These are phyloP conservation scores for Semotilus atromaculatus DNA, from an alignment of 2,797 vertebrate genomes.

Conservation along the genomic window DNA sequence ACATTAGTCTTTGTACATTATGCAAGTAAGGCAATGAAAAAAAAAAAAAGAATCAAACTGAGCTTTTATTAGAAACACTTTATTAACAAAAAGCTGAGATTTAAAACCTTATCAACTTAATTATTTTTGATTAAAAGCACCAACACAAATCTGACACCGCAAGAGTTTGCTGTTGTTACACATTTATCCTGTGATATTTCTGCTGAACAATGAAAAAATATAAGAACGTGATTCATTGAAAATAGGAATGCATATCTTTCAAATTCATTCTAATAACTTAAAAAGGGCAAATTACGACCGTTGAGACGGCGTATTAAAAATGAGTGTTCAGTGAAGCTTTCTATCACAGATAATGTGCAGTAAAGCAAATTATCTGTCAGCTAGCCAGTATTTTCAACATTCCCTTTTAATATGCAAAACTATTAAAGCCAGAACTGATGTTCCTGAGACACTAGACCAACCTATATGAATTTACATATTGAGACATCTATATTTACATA, in stretches of 20 bases:
- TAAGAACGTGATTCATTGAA: conserved; percentile 44
- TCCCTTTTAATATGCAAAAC: conserved; percentile 38
- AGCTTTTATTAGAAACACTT: conserved; percentile 69
- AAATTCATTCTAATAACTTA: conserved; percentile 35
- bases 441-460: conserved; percentile 58
- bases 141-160: conserved; percentile 72
- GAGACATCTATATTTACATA: conserved; percentile 31
- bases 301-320: neutral
- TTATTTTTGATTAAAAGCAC: conserved; percentile 80
- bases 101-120: conserved; percentile 69
- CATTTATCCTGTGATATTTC: conserved; percentile 76
- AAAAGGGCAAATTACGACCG: conserved; percentile 1
- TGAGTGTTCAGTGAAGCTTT: neutral
- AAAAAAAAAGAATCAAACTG: neutral
- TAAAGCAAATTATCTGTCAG: conserved; percentile 16
- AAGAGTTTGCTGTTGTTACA: conserved; percentile 76
- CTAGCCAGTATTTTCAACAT: conserved; percentile 25
- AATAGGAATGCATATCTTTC: conserved; percentile 33
- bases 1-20: conserved; percentile 4
- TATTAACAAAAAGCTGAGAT: conserved; percentile 77
- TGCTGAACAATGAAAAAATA: conserved; percentile 62
- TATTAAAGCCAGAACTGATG: conserved; percentile 36
- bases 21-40: neutral
- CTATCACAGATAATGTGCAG: conserved; percentile 1
- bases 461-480: conserved; percentile 26